A percentile compares a stretch with the other conserved stretches of the same genome.
Conservation (phyloP, 2,888 invertebrate species). For the Linnaemya tessellans region DNA sequence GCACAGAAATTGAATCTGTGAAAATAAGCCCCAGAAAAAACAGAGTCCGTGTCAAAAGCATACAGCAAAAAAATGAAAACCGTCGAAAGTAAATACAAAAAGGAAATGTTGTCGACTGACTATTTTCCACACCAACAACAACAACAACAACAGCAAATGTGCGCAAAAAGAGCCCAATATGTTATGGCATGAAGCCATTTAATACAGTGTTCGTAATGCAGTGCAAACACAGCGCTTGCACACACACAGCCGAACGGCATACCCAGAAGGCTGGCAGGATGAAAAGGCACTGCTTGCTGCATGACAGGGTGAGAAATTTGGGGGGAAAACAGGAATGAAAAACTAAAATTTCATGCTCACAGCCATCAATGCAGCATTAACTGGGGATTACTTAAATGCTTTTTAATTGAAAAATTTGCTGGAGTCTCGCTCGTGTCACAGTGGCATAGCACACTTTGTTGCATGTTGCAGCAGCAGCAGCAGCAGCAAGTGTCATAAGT, state of each 20-base stretch:
- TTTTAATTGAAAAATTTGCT: slow-evolving; percentile 80
- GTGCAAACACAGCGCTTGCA: background rate
- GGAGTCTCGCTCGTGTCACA: slow-evolving; percentile 2
- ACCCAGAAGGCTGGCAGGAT: slow-evolving; percentile 25
- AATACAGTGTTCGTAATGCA: slow-evolving; percentile 39
- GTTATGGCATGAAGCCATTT: slow-evolving; percentile 51
- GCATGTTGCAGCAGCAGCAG: slow-evolving; percentile 26
- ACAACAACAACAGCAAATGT: background rate
- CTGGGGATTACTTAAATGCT: slow-evolving; percentile 80
- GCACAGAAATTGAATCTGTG: background rate
- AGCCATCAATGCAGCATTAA: slow-evolving; percentile 40
- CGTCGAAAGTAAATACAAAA: too few relatives aligned
- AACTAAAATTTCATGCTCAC: slow-evolving; percentile 52
- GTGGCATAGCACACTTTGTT: background rate
- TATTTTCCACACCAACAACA: slow-evolving; percentile 21
- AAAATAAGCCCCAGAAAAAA: slow-evolving; percentile 8
- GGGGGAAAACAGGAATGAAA: slow-evolving; percentile 6
- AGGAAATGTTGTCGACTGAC: slow-evolving; percentile 19
- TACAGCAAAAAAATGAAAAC: slow-evolving; percentile 13
- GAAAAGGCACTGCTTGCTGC: slow-evolving; percentile 5
- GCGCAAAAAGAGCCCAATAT: slow-evolving; percentile 5
- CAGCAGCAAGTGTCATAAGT: slow-evolving; percentile 43
- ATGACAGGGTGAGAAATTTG: background rate
- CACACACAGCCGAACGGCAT: slow-evolving; percentile 15
- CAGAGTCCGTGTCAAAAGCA: slow-evolving; percentile 51